Conservation (phyloP, 2,113 vertebrate species). For the Eleginops maclovinus region DNA sequence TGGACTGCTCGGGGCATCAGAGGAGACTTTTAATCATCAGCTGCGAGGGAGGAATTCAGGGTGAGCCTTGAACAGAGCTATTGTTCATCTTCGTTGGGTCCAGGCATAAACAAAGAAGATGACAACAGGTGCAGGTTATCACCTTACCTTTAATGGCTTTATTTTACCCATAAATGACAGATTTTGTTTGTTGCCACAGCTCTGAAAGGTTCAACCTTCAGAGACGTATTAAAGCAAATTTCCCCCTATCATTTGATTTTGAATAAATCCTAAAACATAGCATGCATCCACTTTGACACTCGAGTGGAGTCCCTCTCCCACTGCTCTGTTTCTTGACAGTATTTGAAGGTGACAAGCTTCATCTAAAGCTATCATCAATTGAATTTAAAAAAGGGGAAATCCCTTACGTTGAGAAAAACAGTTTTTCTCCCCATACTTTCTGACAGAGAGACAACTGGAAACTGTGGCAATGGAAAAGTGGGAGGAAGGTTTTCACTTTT, state of each 20-base stretch:
- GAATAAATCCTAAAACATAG: slow-evolving; percentile 8
- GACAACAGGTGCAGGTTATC: slow-evolving; percentile 41
- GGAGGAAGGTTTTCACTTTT: slow-evolving; percentile 18
- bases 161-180: background rate
- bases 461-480: background rate
- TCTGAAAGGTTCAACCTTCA: background rate
- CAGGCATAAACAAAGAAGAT: slow-evolving; percentile 26
- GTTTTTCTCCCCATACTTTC: slow-evolving; percentile 17
- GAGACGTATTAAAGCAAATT: background rate
- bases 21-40: slow-evolving; percentile 68
- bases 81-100: slow-evolving; percentile 35
- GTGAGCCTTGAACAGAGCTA: slow-evolving; percentile 35
- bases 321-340: slow-evolving; percentile 3
- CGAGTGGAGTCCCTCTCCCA: background rate
- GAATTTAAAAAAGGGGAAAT: slow-evolving; percentile 29
- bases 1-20: slow-evolving; percentile 30
- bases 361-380: slow-evolving; percentile 27
- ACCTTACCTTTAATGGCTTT: slow-evolving; percentile 13
- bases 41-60: slow-evolving; percentile 31
- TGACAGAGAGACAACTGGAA: slow-evolving; percentile 33
- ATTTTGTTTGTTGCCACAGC: slow-evolving; percentile 4
- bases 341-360: background rate
- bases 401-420: slow-evolving; percentile 22
- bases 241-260: slow-evolving; percentile 3
- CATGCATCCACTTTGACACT: background rate